phyloP scores from a whole-genome alignment of 2,113 vertebrate genomes.

The Bostrychus sinensis region DNA sequence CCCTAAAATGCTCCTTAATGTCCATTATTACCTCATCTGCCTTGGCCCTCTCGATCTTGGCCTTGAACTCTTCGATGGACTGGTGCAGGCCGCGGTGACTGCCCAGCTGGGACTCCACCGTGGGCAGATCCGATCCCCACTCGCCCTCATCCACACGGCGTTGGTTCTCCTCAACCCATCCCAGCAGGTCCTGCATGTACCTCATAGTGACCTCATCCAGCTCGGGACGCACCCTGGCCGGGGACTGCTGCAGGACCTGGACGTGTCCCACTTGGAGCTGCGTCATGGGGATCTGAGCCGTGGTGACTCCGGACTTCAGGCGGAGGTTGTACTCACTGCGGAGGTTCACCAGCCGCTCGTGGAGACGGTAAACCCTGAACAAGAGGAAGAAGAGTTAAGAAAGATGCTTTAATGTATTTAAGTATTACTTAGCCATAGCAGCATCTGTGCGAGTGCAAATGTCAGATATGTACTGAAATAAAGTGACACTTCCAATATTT shows the following conservation, averaged over 20 bases:
- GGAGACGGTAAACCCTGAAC: slow-evolving; percentile 88
- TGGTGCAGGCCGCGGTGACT: slow-evolving; percentile 91
- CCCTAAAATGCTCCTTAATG: not conserved
- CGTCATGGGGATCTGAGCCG: slow-evolving; percentile 64
- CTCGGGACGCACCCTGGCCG: slow-evolving; percentile 73
- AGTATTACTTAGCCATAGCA: no score
- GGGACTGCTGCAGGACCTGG: slow-evolving; percentile 68
- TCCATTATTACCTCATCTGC: slow-evolving; percentile 82
- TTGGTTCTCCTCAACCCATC: slow-evolving; percentile 97
- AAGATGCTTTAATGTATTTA: no score
- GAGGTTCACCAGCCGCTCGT: slow-evolving; percentile 92
- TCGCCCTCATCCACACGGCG: slow-evolving; percentile 79
- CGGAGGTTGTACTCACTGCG: slow-evolving; percentile 94
- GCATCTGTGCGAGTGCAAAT: no score
- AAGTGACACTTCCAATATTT: no score
- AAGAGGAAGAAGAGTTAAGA: not conserved
- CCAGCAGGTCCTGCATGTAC: slow-evolving; percentile 90
- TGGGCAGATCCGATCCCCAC: slow-evolving; percentile 92
- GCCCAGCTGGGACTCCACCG: slow-evolving; percentile 89
- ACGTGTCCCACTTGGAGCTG: slow-evolving; percentile 54
- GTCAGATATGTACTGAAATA: no score
- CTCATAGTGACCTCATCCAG: slow-evolving; percentile 87
- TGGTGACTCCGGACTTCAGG: slow-evolving; percentile 83
- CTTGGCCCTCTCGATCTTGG: slow-evolving; percentile 91
- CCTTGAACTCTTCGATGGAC: slow-evolving; percentile 89